Evolutionary conservation across 2,888 invertebrate genomes (phyloP), one percentile per base, ranked within the genome.

Genomic region (Chrysotoxum bicinctum): DNA sequence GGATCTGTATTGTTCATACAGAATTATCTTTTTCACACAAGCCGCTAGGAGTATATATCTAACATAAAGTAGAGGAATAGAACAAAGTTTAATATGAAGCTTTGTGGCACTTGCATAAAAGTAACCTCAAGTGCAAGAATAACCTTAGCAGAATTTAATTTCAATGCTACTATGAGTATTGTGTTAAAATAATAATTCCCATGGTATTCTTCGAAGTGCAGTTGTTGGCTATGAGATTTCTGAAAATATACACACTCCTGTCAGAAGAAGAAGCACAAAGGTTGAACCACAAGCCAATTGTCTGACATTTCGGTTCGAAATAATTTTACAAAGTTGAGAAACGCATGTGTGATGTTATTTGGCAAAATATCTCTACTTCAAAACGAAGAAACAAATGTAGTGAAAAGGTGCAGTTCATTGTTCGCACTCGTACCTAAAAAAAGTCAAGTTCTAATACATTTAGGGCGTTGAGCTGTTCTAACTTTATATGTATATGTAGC

Each of bases 161-260:
- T 37, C 58, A 16, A 9, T 30, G 6, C 30, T 6, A n/a, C n/a
- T n/a, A n/a, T n/a, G n/a, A n/a, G n/a, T n/a, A 54, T 54, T 54
- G 30, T 54, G 5, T 56, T 35, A 32, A 35, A 35, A 56, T 19
- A 56, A 56, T 14, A 35, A 35, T 56, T 56, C 56, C 56, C 56
- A 56, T 56, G 56, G 35, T 35, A 56, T 56, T 56, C 56, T 35
- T 56, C 14, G 35, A 56, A 56, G 56, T 56, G 21, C 35, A 32
- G 7, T 14, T 7, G 19, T 35, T 19, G 50, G 14, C 30, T 52
- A 16, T 30, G 10, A 14, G 19, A 35, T 56, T 56, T 32, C 32
- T 56, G 35, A 35, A 21, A 56, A 19, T 21, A 8, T 56, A 21
- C 4, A 52, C 12, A 30, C 19, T 56, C 1, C 7, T 56, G 14